phyloP scores from a whole-genome alignment of 2,113 vertebrate genomes.

The Heterochromis multidens region DNA sequence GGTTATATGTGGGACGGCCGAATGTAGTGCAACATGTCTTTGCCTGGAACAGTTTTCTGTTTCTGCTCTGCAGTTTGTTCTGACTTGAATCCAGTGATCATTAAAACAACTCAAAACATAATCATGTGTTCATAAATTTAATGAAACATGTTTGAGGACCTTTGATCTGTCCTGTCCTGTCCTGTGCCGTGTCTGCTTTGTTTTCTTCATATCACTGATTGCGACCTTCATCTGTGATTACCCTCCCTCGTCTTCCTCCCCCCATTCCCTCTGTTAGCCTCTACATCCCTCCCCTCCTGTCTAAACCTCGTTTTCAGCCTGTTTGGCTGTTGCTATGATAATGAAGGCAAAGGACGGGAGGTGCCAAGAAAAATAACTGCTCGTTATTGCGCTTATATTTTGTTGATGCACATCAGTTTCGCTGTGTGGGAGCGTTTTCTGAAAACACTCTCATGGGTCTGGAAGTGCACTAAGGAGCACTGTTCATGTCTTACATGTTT shows the following conservation, averaged over 20 bases:
- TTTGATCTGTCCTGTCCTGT: background rate
- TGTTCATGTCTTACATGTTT: background rate
- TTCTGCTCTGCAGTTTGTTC: background rate
- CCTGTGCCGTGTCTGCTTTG: background rate
- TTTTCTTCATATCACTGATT: background rate
- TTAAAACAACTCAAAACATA: background rate
- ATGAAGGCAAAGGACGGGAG: background rate
- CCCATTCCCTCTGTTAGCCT: background rate
- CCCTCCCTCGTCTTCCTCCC: constrained; percentile 23
- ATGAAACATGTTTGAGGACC: background rate
- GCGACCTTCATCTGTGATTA: background rate
- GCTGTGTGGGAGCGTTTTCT: background rate
- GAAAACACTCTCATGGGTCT: background rate
- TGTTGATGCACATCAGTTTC: background rate
- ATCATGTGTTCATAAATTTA: background rate
- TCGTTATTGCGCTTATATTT: background rate
- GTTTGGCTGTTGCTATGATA: background rate
- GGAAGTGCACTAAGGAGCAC: background rate
- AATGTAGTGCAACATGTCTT: background rate
- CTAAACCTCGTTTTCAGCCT: background rate
- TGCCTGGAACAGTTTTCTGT: background rate
- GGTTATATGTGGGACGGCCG: background rate
- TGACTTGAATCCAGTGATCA: background rate
- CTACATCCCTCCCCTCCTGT: background rate
- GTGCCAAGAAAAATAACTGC: background rate